Percentiles rank a stretch among this genome's conserved stretches.
Evolutionary conservation across 30 jellyfish, hydroid and myxozoan genomes (phyloP).

Genomic region (Aurelia sp.): DNA sequence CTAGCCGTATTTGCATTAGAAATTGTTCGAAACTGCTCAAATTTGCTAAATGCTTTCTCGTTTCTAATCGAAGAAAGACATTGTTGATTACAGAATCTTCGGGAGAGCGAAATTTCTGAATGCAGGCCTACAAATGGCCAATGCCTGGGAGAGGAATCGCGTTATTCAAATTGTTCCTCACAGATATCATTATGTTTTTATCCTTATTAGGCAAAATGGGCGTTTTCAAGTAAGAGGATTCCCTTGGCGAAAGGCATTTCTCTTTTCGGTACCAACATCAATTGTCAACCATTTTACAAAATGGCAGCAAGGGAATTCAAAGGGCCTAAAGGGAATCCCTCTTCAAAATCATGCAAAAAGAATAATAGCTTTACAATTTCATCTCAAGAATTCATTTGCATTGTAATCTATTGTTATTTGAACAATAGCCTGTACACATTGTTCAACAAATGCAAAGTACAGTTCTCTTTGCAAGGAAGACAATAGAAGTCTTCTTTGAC

Average conservation of each 20-base stretch:
- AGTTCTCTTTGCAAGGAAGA: too few relatives aligned
- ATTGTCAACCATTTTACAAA: too few relatives aligned
- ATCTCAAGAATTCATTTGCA: too few relatives aligned
- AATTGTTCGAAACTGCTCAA: constrained; percentile 16
- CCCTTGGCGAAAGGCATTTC: constrained; percentile 35
- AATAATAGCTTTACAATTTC: too few relatives aligned
- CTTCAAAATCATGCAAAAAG: too few relatives aligned
- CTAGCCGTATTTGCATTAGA: constrained; percentile 75
- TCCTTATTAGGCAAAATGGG: constrained; percentile 72
- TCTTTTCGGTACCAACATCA: background rate
- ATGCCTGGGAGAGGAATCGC: background rate
- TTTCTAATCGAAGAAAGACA: background rate
- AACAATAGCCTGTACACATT: too few relatives aligned
- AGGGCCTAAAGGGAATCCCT: too few relatives aligned
- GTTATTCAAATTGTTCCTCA: constrained; percentile 27
- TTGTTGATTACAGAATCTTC: background rate
- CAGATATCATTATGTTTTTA: constrained; percentile 25
- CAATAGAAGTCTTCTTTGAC: too few relatives aligned
- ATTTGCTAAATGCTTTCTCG: constrained; percentile 11
- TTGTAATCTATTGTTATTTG: too few relatives aligned
- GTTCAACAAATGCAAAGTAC: too few relatives aligned
- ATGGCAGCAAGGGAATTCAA: too few relatives aligned
- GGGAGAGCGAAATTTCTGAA: background rate
- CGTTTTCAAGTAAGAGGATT: constrained; percentile 43
- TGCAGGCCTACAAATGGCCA: constrained; percentile 67